Conservation (phyloP, 2,797 vertebrate species). For the Gallinago nigripennis region DNA sequence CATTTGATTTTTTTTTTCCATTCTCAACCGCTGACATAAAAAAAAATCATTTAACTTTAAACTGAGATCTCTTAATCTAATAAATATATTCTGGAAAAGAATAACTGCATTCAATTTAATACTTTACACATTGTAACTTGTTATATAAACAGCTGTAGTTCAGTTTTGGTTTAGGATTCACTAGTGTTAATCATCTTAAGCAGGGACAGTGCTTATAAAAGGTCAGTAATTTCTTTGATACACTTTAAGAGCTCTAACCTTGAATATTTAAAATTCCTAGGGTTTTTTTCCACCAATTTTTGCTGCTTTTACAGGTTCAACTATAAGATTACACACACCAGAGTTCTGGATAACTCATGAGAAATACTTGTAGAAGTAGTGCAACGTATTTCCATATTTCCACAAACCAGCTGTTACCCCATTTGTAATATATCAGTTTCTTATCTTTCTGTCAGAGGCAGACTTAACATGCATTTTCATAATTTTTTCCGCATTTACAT, state of each 20-base stretch:
- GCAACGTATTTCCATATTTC: background rate
- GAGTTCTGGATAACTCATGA: background rate
- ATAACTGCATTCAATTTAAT: background rate
- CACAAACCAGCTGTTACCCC: background rate
- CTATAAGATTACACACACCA: background rate
- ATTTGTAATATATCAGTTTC: background rate
- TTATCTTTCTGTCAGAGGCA: background rate
- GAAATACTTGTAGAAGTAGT: background rate
- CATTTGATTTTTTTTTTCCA: background rate
- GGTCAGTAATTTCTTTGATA: background rate
- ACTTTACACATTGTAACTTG: background rate
- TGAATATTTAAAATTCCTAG: background rate
- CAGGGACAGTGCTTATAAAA: background rate
- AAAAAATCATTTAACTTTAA: too few species aligned
- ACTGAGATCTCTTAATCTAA: too few species aligned
- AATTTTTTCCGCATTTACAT: background rate
- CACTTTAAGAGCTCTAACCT: background rate
- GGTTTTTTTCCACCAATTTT: background rate
- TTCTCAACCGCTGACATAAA: background rate
- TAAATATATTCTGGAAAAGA: background rate
- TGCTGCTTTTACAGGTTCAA: background rate
- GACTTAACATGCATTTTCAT: background rate
- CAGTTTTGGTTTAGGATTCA: background rate
- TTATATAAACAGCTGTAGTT: background rate
- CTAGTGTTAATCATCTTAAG: background rate